Evolutionary conservation across 92 coral and sea anemone genomes (phyloP).

Genomic region (Montipora capitata): DNA sequence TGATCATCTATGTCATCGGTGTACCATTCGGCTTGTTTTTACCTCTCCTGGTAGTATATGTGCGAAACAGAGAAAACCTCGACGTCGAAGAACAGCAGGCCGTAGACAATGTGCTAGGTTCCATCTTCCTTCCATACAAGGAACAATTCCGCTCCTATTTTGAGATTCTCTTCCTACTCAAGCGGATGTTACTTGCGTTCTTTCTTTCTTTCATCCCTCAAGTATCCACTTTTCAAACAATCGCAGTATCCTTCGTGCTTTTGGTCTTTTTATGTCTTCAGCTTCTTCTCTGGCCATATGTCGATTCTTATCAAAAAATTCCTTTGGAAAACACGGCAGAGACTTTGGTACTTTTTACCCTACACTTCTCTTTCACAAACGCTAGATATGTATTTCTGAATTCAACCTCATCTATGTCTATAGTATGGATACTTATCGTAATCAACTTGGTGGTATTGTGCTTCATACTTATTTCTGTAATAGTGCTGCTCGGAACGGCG

Average conservation of each 20-base stretch:
- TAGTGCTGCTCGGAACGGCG: neutral
- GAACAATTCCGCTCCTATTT: slow-evolving; percentile 63
- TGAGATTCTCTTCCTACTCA: slow-evolving; percentile 55
- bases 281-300: slow-evolving; percentile 57
- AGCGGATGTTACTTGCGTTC: slow-evolving; percentile 76
- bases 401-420: neutral
- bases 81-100: slow-evolving; percentile 27
- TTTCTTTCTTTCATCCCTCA: slow-evolving; percentile 62
- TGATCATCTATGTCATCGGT: slow-evolving; percentile 77
- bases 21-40: slow-evolving; percentile 80
- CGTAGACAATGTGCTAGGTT: slow-evolving; percentile 70
- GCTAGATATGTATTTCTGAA: slow-evolving; percentile 42
- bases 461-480: slow-evolving; percentile 7
- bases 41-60: slow-evolving; percentile 61
- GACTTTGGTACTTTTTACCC: slow-evolving; percentile 56
- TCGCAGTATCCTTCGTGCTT: slow-evolving; percentile 57
- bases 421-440: slow-evolving; percentile 46
- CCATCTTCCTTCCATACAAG: slow-evolving; percentile 76
- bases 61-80: slow-evolving; percentile 21
- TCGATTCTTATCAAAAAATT: slow-evolving; percentile 40
- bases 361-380: slow-evolving; percentile 71
- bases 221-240: slow-evolving; percentile 55
- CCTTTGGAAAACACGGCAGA: slow-evolving; percentile 65
- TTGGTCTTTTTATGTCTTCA: slow-evolving; percentile 36
- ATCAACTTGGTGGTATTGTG: slow-evolving; percentile 23